These are phyloP conservation scores for Leptinotarsa juncta DNA, from an alignment of 2,888 invertebrate genomes.

Conservation along the genomic window DNA sequence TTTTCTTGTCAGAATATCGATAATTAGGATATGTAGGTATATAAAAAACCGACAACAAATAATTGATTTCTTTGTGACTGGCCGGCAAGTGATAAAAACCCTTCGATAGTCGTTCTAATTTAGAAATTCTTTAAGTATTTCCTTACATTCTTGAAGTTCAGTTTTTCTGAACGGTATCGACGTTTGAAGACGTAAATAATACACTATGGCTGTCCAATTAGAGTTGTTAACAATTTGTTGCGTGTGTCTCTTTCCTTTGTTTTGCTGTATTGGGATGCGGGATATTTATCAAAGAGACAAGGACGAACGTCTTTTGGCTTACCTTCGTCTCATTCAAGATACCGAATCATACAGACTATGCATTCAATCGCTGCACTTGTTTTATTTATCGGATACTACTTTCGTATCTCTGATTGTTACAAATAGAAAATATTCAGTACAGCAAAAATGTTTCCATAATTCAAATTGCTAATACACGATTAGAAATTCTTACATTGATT, in stretches of 20 bases:
- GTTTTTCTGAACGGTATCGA: conserved; percentile 49
- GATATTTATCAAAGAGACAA: conserved; percentile 31
- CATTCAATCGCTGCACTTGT: too few relatives aligned
- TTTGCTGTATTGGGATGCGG: conserved; percentile 24
- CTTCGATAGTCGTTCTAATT: conserved; percentile 55
- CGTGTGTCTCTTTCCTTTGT: conserved; percentile 30
- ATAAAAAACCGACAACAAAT: conserved; percentile 50
- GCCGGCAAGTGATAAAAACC: conserved; percentile 50
- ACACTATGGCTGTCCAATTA: conserved; percentile 54
- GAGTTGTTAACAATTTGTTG: conserved; percentile 53
- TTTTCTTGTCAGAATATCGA: not conserved
- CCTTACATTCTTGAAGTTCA: conserved; percentile 49
- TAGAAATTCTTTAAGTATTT: conserved; percentile 56
- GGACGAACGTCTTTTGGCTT: conserved; percentile 15
- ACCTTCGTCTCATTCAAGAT: not conserved
- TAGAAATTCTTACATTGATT: too few relatives aligned
- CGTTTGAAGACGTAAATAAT: conserved; percentile 52
- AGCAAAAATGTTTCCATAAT: too few relatives aligned
- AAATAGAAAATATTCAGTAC: too few relatives aligned
- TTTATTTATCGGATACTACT: too few relatives aligned
- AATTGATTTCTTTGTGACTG: conserved; percentile 50
- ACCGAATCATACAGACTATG: too few relatives aligned
- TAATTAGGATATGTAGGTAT: conserved; percentile 29
- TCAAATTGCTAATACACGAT: too few relatives aligned
- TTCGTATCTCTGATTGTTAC: too few relatives aligned